Evolutionary conservation across 2,888 invertebrate genomes (phyloP), one percentile per base, ranked within the genome.

Genomic region (Helleia helle): DNA sequence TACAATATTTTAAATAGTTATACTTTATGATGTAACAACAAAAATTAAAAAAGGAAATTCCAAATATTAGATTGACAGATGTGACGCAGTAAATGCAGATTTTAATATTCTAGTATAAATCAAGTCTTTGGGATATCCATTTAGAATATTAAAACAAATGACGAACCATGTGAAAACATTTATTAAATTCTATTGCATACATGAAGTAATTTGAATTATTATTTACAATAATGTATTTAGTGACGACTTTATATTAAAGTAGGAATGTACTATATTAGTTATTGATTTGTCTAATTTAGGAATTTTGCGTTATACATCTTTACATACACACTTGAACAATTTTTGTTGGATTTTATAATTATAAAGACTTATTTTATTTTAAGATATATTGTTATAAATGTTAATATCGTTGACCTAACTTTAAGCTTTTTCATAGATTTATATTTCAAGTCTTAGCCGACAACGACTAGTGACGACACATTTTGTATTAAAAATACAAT

Each of bases 201-300:
- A 22, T 18, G 22, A 34, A 11, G 12, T 8, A 22, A 8, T 3
- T 12, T 4, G 17, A 6, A 22, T 12, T 18, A 11, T 34, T 34
- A 34, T 34, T 34, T 34, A 34, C 34, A 34, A 22, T 22, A 11
- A 15, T 22, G 9, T 34, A 34, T 34, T 18, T 22, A 22, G 34
- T 22, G 22, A 43, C 47, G 44, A 42, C 48, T 49, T 47, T 44
- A 48, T 30, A 39, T 39, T 39, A 30, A 30, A 24, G 15, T 39
- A 39, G 39, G 39, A 39, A 39, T 39, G 39, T 39, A 12, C 14
- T 13, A 36, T 36, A 30, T 39, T n/a, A n/a, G n/a, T 30, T 34
- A 18, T n/a, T 34, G 34, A 34, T 34, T 34, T 34, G 11, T 34
- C 18, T 34, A 22, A 34, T 34, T 34, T 34, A 39, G 29, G 24